Conservation (phyloP, 53 echinoderm and acorn worm genomes). For the Paracentrotus lividus region DNA sequence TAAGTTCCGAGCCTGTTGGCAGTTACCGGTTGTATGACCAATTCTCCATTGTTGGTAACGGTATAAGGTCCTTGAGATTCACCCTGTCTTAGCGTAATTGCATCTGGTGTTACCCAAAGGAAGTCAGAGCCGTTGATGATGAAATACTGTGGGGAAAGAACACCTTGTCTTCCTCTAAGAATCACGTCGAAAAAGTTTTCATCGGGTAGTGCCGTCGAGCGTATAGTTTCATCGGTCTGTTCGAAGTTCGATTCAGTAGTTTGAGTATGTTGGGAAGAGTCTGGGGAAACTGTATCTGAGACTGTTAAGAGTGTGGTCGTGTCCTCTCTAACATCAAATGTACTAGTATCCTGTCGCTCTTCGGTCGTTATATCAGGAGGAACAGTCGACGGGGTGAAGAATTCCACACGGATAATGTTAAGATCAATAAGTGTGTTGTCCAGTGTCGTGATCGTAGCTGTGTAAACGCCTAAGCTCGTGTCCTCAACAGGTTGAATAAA, state of each 20-base stretch:
- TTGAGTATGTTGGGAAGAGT: neutral
- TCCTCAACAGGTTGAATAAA: constrained; percentile 9
- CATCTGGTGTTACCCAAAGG: constrained; percentile 48
- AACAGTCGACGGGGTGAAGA: neutral
- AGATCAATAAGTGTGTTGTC: constrained; percentile 50
- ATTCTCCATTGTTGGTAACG: neutral
- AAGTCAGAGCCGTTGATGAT: neutral
- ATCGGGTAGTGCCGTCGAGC: neutral
- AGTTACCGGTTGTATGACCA: neutral
- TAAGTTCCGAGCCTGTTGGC: neutral
- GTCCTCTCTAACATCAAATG: neutral
- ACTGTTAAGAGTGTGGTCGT: neutral
- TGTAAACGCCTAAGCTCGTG: neutral
- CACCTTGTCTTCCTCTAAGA: neutral
- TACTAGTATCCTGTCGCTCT: neutral
- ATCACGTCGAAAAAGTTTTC: constrained; percentile 23
- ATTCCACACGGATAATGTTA: constrained; percentile 12
- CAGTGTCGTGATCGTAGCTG: neutral
- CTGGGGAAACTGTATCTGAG: no score
- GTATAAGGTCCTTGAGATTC: constrained; percentile 32
- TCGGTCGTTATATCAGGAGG: constrained; percentile 13
- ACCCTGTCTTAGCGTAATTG: neutral
- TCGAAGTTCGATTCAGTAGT: neutral
- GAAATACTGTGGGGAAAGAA: constrained; percentile 10
- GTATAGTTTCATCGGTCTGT: neutral